Evolutionary conservation across 2,888 invertebrate genomes (phyloP).

Genomic region (Hirtodrosophila histrioides): DNA sequence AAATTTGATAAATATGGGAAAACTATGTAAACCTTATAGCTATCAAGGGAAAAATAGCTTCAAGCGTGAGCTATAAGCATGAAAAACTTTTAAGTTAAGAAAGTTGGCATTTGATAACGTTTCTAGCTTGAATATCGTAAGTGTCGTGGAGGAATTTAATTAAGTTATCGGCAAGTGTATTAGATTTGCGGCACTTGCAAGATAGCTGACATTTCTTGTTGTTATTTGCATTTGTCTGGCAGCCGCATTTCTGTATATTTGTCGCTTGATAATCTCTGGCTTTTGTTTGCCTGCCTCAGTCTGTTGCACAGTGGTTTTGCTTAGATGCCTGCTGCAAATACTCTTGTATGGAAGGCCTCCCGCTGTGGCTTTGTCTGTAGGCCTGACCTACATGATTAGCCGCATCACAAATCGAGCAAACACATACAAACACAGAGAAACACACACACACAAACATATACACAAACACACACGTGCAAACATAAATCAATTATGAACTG

Average conservation of each 20-base stretch:
- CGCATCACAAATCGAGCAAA: conserved; percentile 30
- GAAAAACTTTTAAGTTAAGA: too few relatives aligned
- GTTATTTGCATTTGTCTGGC: conserved; percentile 32
- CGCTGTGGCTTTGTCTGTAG: conserved; percentile 29
- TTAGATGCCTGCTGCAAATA: conserved; percentile 5
- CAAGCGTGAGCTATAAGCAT: too few relatives aligned
- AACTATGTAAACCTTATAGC: too few relatives aligned
- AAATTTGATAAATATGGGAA: too few relatives aligned
- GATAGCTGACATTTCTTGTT: too few relatives aligned
- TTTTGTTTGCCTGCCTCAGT: conserved; percentile 43
- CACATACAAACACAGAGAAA: conserved; percentile 10
- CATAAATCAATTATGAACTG: conserved; percentile 55
- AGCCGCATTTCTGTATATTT: conserved; percentile 65
- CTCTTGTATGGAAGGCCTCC: conserved; percentile 21
- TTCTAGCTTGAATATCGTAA: too few relatives aligned
- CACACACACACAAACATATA: conserved; percentile 10
- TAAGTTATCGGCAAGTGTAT: too few relatives aligned
- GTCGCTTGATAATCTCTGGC: conserved; percentile 66
- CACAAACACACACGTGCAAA: conserved; percentile 9
- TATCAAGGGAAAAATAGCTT: too few relatives aligned
- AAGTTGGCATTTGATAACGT: too few relatives aligned
- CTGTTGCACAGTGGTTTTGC: conserved; percentile 20
- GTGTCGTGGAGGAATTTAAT: too few relatives aligned
- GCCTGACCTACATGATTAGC: conserved; percentile 56
- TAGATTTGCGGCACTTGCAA: too few relatives aligned